Evolutionary conservation across 1,140 invertebrate genomes (phyloP).

Genomic region (Vanessa atalanta): DNA sequence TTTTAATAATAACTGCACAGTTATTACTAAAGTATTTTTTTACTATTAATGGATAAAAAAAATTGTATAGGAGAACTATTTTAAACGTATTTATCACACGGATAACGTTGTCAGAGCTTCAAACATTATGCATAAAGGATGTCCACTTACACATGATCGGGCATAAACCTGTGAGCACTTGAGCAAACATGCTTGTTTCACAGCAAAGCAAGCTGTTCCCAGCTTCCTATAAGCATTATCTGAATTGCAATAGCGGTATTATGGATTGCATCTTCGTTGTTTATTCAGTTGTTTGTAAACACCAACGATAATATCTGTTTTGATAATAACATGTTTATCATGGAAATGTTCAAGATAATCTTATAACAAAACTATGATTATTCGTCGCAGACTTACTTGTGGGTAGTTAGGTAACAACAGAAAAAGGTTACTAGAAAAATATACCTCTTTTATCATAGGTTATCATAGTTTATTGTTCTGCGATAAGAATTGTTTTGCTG

Average conservation of each 20-base stretch:
- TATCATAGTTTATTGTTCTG: too few species aligned
- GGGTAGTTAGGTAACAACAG: too few species aligned
- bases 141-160: constrained; percentile 20
- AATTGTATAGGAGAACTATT: not conserved
- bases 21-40: not conserved
- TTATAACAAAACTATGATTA: too few species aligned
- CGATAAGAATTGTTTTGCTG: too few species aligned
- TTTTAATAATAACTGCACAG: not conserved
- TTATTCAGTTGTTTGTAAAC: constrained; percentile 23
- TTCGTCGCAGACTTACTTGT: too few species aligned
- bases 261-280: constrained; percentile 9
- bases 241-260: constrained; percentile 21
- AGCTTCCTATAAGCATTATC: constrained; percentile 21
- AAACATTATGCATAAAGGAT: constrained; percentile 29
- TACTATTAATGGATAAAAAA: not conserved
- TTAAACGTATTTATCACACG: not conserved
- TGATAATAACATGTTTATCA: not conserved
- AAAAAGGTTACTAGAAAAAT: too few species aligned
- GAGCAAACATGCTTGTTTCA: constrained; percentile 24
- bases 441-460: too few species aligned
- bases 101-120: not conserved
- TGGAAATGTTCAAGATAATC: not conserved
- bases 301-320: constrained; percentile 5
- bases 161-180: constrained; percentile 26
- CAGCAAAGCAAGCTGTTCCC: constrained; percentile 22